Evolutionary conservation across 2,888 invertebrate species (phyloP), one percentile per base, ranked within the genome.

Genomic region (Crematogaster levior): DNA sequence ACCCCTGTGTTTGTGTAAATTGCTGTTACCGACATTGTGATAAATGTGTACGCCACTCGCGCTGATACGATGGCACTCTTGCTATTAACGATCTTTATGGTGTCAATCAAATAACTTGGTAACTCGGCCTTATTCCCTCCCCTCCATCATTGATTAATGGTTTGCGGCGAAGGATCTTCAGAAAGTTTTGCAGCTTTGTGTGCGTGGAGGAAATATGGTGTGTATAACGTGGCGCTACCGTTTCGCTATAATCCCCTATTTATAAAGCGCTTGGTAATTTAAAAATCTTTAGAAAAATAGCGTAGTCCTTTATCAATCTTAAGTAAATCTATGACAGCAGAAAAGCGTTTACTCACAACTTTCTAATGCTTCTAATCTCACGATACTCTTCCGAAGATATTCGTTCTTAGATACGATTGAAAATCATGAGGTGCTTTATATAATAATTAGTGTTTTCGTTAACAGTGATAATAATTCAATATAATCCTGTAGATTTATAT

Each of bases 1-100:
- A 40, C 15, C 30, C 53, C n/a, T n/a, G 40, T 79, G 77, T 58
- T 24, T 70, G 77, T 58, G 43, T 56, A 77, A 77, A 77, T 77
- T 77, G 77, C 77, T 79, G 77, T 58, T 79, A 79, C 77, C 77
- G 77, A 79, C 77, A 79, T 79, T 70, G 77, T 79, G 77, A 79
- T 79, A 79, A 79, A 79, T 79, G 77, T 70, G 56, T 70, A 79
- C 43, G 70, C 77, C 56, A 46, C 77, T 58, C 70, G 70, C 77
- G 56, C 24, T 79, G 70, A 79, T 77, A 77, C 70, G 77, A 79
- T 79, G 77, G 34, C 70, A 79, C 77, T 79, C 70, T 79, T 43
- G 77, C 77, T 79, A 79, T 79, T 79, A 79, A 79, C 77, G 77
- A 77, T 77, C 77, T 77, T 77, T 77, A 77, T 77, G 56, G 43